Evolutionary conservation across 2,888 invertebrate species (phyloP), one percentile per base, ranked within the genome.

Genomic region (Eurois occulta): DNA sequence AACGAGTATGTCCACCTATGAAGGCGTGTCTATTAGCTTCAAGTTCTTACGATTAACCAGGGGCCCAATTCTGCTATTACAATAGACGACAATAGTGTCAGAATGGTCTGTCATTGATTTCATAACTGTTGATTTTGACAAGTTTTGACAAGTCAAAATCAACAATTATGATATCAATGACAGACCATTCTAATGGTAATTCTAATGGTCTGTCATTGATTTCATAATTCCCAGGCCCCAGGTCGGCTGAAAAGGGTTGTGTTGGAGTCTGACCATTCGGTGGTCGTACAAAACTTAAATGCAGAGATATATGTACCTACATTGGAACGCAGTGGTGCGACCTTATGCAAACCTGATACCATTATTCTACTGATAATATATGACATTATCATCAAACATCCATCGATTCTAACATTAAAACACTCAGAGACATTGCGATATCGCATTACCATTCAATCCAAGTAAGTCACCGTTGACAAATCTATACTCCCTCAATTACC

Each of bases 391-490:
- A 62, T 73, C 38, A 73, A 79, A 64, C 32, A 68, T 35, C 32
- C 5, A 80, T 72, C 32, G 60, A 67, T 78, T 60, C 55, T 41
- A 55, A 74, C 52, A 35, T 67, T 38, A 48, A 68, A 18, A 79
- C 10, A 43, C 28, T 66, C 35, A 18, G 24, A 24, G 24, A 55
- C 28, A 67, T 82, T 81, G 32, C 77, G 18, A 81, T 81, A 81
- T 77, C n/a, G 7, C 32, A 77, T 77, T 82, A 70, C 77, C 65
- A 72, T 78, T 78, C 71, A 73, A 83, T 74, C 16, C 70, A 71
- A 58, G 66, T 64, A n/a, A 11, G 43, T 48, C n/a, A 64, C 38
- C 65, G 65, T 72, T 80, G 55, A 83, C 72, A 84, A 80, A 84
- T 84, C 65, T 76, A 80, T 73, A 58, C 35, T 76, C 48, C 71